Evolutionary conservation across 2,888 invertebrate species (phyloP).

Genomic region (Thymelicus acteon): DNA sequence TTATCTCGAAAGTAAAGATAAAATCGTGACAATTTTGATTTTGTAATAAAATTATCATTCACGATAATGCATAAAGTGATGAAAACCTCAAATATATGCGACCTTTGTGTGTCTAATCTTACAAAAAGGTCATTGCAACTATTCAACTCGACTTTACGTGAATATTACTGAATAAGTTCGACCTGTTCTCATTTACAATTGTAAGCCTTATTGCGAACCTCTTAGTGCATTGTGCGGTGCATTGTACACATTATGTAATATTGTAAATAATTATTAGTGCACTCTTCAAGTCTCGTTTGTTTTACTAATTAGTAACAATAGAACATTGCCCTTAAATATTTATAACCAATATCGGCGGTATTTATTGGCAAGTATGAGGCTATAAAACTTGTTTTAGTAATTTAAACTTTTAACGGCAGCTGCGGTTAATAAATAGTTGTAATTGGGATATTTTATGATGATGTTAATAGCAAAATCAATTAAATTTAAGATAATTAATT

Average conservation of each 20-base stretch:
- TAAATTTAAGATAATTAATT: too few relatives aligned
- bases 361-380: too few relatives aligned
- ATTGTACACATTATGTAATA: not conserved
- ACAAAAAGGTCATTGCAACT: slow-evolving; percentile 31
- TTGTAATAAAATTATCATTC: slow-evolving; percentile 42
- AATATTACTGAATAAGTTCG: too few relatives aligned
- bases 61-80: slow-evolving; percentile 53
- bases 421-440: too few relatives aligned
- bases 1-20: slow-evolving; percentile 40
- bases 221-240: not conserved
- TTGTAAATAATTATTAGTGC: slow-evolving; percentile 1
- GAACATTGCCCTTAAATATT: not conserved
- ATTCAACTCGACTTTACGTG: not conserved
- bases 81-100: slow-evolving; percentile 57
- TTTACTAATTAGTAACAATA: not conserved
- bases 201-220: slow-evolving; percentile 9
- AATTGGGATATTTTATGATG: too few relatives aligned
- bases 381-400: too few relatives aligned
- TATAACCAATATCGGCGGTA: not conserved
- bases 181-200: slow-evolving; percentile 7
- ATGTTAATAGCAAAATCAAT: too few relatives aligned
- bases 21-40: slow-evolving; percentile 45
- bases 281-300: not conserved
- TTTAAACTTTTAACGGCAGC: too few relatives aligned
- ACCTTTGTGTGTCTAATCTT: slow-evolving; percentile 54